Base-by-base conservation (phyloP, 1,140 invertebrate genomes). In the Drosophila insularis region DNA sequence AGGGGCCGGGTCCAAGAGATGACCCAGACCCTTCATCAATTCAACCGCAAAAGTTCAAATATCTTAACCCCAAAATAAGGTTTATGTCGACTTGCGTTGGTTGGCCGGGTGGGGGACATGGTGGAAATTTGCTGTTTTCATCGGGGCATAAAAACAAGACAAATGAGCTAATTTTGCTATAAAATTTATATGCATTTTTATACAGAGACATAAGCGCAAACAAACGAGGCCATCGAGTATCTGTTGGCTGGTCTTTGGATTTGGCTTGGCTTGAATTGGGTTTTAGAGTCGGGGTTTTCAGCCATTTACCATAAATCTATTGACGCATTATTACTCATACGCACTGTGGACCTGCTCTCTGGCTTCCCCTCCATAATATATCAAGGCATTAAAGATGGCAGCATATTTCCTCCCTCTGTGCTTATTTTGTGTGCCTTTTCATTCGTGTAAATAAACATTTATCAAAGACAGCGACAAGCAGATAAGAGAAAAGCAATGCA, bases 111-210 rank as follows among this genome's bases (percentile, higher is more conserved):
- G 35, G 37, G 19, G 53, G 31, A 10, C 19, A 43, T 37, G 27
- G 1, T 0, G 55, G 60, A 70, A 66, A 63, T 69, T 70, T 64
- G 60, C 63, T 75, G 65, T 78, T 81, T 86, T 68, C 72, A 79
- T 75, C 59, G 55, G 46, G 64, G 68, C 78, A 68, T 72, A 50
- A 76, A 80, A 73, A 77, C 54, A 86, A 86, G 82, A 87, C 76
- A 86, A 86, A 86, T 81, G 82, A 87, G 82, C 82, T 86, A 86
- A 86, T 86, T 86, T 86, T 69, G 71, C 68, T 86, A 64, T 67
- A 69, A 69, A 87, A 86, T 86, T 86, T 87, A 81, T 81, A 87
- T 81, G 79, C 79, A 81, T 87, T 86, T 87, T 87, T 87, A 86
- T 77, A 71, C 84, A 87, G 71, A 87, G 71, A 86, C 74, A 63